phyloP scores from a whole-genome alignment of 2,888 invertebrate species.

The Scelioninae gen. 2 region DNA sequence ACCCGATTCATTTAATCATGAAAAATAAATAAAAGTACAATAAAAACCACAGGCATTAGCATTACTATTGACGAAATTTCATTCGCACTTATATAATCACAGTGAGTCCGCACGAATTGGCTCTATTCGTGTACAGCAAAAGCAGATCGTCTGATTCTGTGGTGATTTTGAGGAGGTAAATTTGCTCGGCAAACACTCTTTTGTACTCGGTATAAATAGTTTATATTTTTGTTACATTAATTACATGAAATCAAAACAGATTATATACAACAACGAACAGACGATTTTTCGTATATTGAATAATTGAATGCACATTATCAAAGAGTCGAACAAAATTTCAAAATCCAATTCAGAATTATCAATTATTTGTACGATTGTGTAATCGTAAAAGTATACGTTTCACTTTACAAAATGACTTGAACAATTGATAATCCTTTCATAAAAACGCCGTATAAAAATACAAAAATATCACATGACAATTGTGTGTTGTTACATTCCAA shows the following conservation, averaged over 20 bases:
- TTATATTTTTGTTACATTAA: conserved; percentile 59
- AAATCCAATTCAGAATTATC: conserved; percentile 41
- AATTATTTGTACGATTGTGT: conserved; percentile 26
- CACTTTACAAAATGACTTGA: conserved; percentile 45
- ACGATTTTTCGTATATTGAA: conserved; percentile 37
- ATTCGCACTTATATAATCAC: conserved; percentile 70
- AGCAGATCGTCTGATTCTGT: conserved; percentile 52
- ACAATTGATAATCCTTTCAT: conserved; percentile 52
- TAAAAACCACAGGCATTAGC: conserved; percentile 26
- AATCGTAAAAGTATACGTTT: conserved; percentile 24
- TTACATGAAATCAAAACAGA: conserved; percentile 56
- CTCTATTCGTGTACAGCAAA: conserved; percentile 8
- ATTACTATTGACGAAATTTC: conserved; percentile 38
- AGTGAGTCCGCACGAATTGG: conserved; percentile 64
- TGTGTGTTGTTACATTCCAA: conserved; percentile 51
- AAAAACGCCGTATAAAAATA: conserved; percentile 58
- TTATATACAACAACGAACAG: conserved; percentile 57
- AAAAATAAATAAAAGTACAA: conserved; percentile 3
- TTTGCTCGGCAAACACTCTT: conserved; percentile 51
- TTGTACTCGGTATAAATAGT: conserved; percentile 54
- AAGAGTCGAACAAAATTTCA: conserved; percentile 30
- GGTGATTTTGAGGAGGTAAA: conserved; percentile 54
- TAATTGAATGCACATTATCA: conserved; percentile 41
- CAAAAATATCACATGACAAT: conserved; percentile 59
- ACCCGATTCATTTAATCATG: background rate